Base-by-base conservation (phyloP, 1,140 invertebrate genomes). In the Atopsyche davidsoni region DNA sequence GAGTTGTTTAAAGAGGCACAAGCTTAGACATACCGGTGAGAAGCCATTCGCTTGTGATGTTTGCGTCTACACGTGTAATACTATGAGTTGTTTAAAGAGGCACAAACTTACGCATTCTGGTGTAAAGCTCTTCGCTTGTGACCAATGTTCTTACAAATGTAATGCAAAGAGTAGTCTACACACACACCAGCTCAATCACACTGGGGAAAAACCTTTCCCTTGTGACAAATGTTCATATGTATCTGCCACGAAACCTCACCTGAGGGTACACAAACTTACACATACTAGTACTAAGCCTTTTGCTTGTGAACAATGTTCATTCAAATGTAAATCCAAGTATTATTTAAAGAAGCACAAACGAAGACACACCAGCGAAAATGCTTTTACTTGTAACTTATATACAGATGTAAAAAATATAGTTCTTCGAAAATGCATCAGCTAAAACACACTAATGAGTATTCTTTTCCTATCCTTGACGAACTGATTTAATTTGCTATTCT, bases 1-100 rank as follows among this genome's bases (percentile, higher is more conserved):
- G 16, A 36, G 44, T 14, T 36, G 17, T 21, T 21, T 36, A 11
- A 46, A 46, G 16, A 35, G 19, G n/a, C 44, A 46, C 32, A 46
- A 36, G 19, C 19, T 23, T 16, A 35, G 21, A 13, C 44, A 46
- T n/a, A 18, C 17, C n/a, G 44, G 44, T 2, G 31, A 19, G 14
- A 46, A 46, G 9, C 32, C 44, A 2, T 46, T 36, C 14, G 2
- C 17, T 2, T 46, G 44, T 11, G 3, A 2, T 2, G 4, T 18
- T 6, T 46, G 44, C 9, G 21, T 11, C 2, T 46, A 36, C 19
- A 23, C 14, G 4, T 46, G 44, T 21, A 14, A 10, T 2, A 18
- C 32, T 2, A 13, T 19, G 10, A 18, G 44, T 9, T 18, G 36
- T 17, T 19, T 45, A 24, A 31, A 32, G 6, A 18, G 24, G 13